Evolutionary conservation across 2,113 vertebrate species (phyloP).

Genomic region (Dasypus novemcinctus): DNA sequence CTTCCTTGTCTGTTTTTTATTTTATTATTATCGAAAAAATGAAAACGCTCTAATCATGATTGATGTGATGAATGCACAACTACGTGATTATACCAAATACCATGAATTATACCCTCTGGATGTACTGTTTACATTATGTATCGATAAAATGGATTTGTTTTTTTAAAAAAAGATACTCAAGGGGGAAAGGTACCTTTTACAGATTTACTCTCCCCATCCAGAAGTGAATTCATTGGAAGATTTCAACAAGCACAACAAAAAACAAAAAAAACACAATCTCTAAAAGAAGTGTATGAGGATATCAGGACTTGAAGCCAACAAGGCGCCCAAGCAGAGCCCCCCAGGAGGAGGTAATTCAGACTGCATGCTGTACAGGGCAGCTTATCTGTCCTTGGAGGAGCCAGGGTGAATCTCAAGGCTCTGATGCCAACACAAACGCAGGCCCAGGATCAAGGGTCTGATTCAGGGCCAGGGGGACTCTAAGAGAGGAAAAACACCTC

Average conservation of each 20-base stretch:
- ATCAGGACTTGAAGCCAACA: neutral
- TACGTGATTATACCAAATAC: too few relatives aligned
- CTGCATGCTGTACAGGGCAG: too few relatives aligned
- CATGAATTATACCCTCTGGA: too few relatives aligned
- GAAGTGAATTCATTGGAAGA: neutral
- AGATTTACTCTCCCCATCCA: neutral
- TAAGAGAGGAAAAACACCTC: neutral
- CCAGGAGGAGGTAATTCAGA: neutral
- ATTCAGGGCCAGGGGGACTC: neutral
- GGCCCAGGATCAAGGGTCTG: neutral
- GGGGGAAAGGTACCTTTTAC: neutral
- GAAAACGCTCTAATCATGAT: too few relatives aligned
- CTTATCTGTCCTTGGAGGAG: neutral
- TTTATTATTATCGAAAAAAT: too few relatives aligned
- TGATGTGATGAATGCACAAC: too few relatives aligned
- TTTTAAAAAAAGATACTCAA: too few relatives aligned
- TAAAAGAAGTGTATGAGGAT: neutral
- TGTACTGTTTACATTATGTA: too few relatives aligned
- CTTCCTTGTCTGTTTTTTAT: too few relatives aligned
- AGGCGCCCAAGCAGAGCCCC: too few relatives aligned
- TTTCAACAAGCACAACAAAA: neutral
- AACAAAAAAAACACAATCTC: neutral
- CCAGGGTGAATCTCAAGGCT: neutral
- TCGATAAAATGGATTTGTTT: too few relatives aligned
- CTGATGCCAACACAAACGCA: neutral